Percentiles rank a stretch among this genome's conserved stretches.
Evolutionary conservation across 2,888 invertebrate species (phyloP).

Genomic region (Standfussiana lucernea): DNA sequence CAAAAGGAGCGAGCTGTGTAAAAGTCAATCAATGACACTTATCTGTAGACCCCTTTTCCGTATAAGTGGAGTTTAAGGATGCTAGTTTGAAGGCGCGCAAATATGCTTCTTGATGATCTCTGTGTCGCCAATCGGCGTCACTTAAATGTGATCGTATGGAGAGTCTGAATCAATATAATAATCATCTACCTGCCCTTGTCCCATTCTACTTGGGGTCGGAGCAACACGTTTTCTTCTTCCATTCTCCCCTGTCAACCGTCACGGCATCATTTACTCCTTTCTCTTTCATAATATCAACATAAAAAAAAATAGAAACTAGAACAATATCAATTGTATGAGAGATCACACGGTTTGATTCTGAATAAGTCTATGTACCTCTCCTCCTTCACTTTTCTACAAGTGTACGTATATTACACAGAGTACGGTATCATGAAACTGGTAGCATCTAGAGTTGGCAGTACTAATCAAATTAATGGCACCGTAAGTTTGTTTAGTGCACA

Average conservation of each 20-base stretch:
- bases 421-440: not conserved
- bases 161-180: not conserved
- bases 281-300: too few relatives aligned
- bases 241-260: too few relatives aligned
- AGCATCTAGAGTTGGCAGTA: not conserved
- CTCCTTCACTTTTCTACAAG: constrained; percentile 24
- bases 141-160: not conserved
- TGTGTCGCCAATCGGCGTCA: not conserved
- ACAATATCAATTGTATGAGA: constrained; percentile 8
- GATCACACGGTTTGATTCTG: constrained; percentile 40
- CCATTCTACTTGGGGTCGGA: too few relatives aligned
- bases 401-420: constrained; percentile 23
- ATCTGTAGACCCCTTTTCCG: constrained; percentile 34
- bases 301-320: constrained; percentile 16
- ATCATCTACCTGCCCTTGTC: too few relatives aligned
- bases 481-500: not conserved
- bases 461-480: not conserved
- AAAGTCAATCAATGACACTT: constrained; percentile 64
- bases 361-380: constrained; percentile 46
- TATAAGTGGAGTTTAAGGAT: not conserved
- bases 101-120: not conserved
- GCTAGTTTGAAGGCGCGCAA: constrained; percentile 3
- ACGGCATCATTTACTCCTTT: too few relatives aligned
- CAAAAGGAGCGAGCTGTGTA: constrained; percentile 51
- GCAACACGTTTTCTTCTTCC: too few relatives aligned